phyloP scores from a whole-genome alignment of 1,140 invertebrate species.

The Leptinotarsa lineolata region DNA sequence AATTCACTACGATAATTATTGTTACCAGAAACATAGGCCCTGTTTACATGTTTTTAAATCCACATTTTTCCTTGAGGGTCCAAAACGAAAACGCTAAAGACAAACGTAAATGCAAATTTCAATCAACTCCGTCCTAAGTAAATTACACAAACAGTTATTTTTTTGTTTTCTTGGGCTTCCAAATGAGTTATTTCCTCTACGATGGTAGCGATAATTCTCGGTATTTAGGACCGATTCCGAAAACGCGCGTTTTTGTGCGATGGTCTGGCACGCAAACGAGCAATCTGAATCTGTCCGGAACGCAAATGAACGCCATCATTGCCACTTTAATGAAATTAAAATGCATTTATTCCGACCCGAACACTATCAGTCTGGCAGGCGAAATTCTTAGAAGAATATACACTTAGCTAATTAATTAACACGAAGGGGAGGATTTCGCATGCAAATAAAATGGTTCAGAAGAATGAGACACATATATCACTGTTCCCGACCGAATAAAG shows the following conservation, averaged over 20 bases:
- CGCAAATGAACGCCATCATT: constrained; percentile 40
- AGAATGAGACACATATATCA: constrained; percentile 12
- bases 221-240: constrained; percentile 22
- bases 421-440: constrained; percentile 10
- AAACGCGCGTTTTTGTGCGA: constrained; percentile 22
- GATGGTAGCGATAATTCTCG: not conserved
- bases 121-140: too few relatives aligned
- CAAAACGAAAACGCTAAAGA: too few relatives aligned
- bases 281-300: constrained; percentile 47
- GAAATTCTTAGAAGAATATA: constrained; percentile 27
- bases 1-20: too few relatives aligned
- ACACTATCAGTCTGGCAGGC: constrained; percentile 42
- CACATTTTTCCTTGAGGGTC: too few relatives aligned
- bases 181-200: not conserved
- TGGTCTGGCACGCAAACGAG: constrained; percentile 42
- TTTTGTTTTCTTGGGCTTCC: not conserved
- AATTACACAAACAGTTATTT: not conserved
- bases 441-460: constrained; percentile 11
- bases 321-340: constrained; percentile 51
- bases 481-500: not conserved
- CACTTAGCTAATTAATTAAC: constrained; percentile 28
- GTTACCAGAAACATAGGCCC: too few relatives aligned
- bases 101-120: too few relatives aligned
- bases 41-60: too few relatives aligned
- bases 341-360: constrained; percentile 48